A percentile compares a stretch with the other conserved stretches of the same genome.
phyloP scores from a whole-genome alignment of 2,113 vertebrate species.

The Mystacornis crossleyi region DNA sequence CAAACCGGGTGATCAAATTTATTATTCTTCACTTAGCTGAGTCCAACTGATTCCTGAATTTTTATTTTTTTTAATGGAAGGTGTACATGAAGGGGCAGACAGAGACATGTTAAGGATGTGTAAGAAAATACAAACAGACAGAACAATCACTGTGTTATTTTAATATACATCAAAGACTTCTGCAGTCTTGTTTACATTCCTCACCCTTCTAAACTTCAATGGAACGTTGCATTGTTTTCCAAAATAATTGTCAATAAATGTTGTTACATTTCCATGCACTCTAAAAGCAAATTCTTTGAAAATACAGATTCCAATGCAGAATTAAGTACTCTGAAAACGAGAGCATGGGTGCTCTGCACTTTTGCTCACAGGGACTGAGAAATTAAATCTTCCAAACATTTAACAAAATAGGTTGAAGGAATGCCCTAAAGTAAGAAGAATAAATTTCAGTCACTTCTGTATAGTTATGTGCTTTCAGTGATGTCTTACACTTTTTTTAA shows the following conservation, averaged over 20 bases:
- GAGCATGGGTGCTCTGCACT: not conserved
- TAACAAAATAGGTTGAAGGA: not conserved
- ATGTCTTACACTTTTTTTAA: not conserved
- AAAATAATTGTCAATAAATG: not conserved
- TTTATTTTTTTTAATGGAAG: not conserved
- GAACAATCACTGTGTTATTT: constrained; percentile 61
- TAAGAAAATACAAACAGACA: constrained; percentile 32
- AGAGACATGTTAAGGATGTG: constrained; percentile 34
- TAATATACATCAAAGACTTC: not conserved
- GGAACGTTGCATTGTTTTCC: not conserved
- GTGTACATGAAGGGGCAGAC: constrained; percentile 32
- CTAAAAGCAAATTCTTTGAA: not conserved
- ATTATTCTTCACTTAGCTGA: constrained; percentile 43
- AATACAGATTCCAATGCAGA: not conserved
- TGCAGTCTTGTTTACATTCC: constrained; percentile 40
- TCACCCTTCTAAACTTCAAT: constrained; percentile 19
- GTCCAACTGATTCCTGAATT: constrained; percentile 17
- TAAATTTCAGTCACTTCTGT: constrained; percentile 1
- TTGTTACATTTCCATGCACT: not conserved
- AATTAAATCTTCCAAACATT: not conserved
- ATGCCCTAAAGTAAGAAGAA: not conserved
- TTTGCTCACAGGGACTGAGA: not conserved
- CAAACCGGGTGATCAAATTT: constrained; percentile 18
- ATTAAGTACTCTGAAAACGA: not conserved
- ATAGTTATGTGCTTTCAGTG: not conserved